Evolutionary conservation across 2,888 invertebrate genomes (phyloP).

Genomic region (Lepeophtheirus nordmannii): DNA sequence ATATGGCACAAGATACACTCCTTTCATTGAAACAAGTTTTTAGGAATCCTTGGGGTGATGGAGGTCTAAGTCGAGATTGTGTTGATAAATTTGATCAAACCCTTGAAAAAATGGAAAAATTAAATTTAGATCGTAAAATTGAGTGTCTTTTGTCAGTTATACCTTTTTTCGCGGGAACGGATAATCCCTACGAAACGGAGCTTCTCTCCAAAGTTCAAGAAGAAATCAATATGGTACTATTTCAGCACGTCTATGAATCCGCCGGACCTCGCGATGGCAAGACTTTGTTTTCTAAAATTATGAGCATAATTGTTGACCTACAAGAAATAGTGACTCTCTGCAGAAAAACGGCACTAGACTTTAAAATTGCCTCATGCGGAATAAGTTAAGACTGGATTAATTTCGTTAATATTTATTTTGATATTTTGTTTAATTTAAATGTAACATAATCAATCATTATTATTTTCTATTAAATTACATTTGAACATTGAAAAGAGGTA

Average conservation of each 20-base stretch:
- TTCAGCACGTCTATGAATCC: conserved; percentile 1
- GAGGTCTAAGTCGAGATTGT: background rate
- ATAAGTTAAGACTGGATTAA: background rate
- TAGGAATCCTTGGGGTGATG: background rate
- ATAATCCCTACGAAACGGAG: background rate
- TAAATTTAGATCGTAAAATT: background rate
- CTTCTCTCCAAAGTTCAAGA: background rate
- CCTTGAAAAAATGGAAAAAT: background rate
- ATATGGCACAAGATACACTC: background rate
- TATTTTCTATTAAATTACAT: background rate
- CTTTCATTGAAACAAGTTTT: background rate
- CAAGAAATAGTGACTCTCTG: background rate
- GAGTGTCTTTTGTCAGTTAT: background rate
- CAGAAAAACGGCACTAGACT: background rate
- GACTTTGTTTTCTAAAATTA: background rate
- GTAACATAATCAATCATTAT: background rate
- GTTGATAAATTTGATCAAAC: background rate
- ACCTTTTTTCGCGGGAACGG: conserved; percentile 5
- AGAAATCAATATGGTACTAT: background rate
- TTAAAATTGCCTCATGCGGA: background rate
- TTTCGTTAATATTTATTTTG: background rate
- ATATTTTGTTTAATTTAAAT: background rate
- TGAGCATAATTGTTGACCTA: background rate
- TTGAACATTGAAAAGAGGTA: conserved; percentile 6
- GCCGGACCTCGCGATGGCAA: background rate